Evolutionary conservation across 2,888 invertebrate genomes (phyloP), one percentile per base, ranked within the genome.

Genomic region (Drosophila flavopinicola): DNA sequence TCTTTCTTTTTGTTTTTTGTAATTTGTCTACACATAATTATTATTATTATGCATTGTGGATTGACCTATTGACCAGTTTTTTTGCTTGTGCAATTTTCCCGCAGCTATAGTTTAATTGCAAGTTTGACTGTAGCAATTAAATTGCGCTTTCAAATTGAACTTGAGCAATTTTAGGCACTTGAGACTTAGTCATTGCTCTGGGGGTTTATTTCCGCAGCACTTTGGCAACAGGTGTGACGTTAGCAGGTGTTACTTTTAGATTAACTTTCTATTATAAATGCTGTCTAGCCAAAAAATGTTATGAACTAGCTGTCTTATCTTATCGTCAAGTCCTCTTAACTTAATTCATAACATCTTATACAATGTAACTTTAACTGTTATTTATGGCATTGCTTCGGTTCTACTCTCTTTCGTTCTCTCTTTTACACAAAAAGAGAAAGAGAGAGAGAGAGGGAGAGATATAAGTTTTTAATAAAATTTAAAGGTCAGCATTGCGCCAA

Each of bases 21-120:
- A 57, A 63, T 77, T 66, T 47, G 29, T 42, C 33, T 44, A 54
- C 70, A 64, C 56, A 35, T 78, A 59, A 74, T 70, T 78, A 66
- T 70, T 33, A 57, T 44, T n/a, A n/a, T n/a, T n/a, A n/a, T 41
- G 38, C 39, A 41, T 25, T 44, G 44, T 11, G 17, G 52, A 10
- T 27, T 73, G 68, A 38, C 59, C 66, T 49, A 60, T 66, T 78
- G 78, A 63, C 84, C 86, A 78, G 61, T 38, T 59, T 78, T 35
- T 27, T 15, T 29, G 15, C 5, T 65, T 56, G 29, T 33, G 53
- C 27, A 73, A 72, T 42, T 27, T 17, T 17, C 1, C 1, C 37
- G 38, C 29, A 7, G 20, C 30, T 38, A 32, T 20, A 44, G 20
- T 23, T 47, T 24, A 51, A 47, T 29, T 48, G 17, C 3, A 17